phyloP scores from a whole-genome alignment of 2,113 vertebrate genomes.

The Odobenus rosmarus region DNA sequence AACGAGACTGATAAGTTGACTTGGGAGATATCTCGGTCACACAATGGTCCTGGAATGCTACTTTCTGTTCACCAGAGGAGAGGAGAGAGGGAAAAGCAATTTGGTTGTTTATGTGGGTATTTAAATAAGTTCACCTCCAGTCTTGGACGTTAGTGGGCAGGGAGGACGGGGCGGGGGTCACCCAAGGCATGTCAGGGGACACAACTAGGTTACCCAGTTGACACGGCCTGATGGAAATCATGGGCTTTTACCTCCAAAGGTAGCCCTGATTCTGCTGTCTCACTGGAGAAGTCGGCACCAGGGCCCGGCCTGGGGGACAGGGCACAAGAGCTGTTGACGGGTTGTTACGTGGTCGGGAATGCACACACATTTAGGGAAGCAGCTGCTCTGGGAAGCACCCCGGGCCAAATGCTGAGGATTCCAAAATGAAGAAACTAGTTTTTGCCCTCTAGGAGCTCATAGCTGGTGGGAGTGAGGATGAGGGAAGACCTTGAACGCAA shows the following conservation, averaged over 20 bases:
- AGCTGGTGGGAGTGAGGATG: no score
- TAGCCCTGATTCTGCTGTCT: not conserved
- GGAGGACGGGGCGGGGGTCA: constrained; percentile 44
- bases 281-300: not conserved
- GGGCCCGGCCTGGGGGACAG: not conserved
- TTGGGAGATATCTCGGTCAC: constrained; percentile 76
- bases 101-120: constrained; percentile 22
- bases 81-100: constrained; percentile 32
- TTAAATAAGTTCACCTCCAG: not conserved
- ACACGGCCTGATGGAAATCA: not conserved
- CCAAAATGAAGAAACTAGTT: not conserved
- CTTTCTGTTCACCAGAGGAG: constrained; percentile 22
- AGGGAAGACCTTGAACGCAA: not conserved
- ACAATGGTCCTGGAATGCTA: constrained; percentile 76
- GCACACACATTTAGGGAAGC: not conserved
- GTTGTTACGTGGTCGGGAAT: not conserved
- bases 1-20: constrained; percentile 85
- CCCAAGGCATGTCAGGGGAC: not conserved
- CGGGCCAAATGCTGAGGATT: not conserved
- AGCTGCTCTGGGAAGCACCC: not conserved
- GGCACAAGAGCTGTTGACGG: not conserved
- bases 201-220: not conserved
- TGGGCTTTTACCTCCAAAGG: not conserved
- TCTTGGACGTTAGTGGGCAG: constrained; percentile 25
- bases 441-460: not conserved